Base-by-base conservation (phyloP, 2,113 vertebrate genomes). In the Callipepla squamata region DNA sequence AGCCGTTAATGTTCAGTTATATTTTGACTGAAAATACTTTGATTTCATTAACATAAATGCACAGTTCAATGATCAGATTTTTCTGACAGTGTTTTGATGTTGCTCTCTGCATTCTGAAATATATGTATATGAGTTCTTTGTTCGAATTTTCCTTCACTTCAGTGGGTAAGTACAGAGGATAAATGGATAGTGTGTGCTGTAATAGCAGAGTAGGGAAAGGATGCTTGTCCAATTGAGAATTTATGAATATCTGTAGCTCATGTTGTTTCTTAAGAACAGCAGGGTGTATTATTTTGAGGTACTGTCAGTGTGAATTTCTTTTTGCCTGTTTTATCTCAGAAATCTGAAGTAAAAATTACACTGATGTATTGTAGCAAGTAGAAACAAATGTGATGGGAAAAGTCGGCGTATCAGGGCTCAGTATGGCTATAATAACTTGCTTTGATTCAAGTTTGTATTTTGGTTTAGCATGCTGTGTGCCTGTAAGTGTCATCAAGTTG, bases 21-120 rank as follows among this genome's bases (percentile, higher is more conserved):
- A 55, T 88, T 94, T 73, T 87, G 73, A 67, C 50, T 72, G 25
- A 30, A 82, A 87, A 88, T 94, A 61, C 32, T 84, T 89, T n/a
- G 3, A 2, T 87, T 85, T 94, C 32, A 15, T 68, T 59, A 74
- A 38, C 13, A 4, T 84, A 32, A 85, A 36, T 1, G 4, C n/a
- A 53, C 88, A 78, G 61, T 67, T 82, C 36, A 90, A 7, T 48
- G 66, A 74, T 34, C 62, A 76, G 7, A 72, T 45, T 34, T 48
- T 92, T 68, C 76, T 57, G 50, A 77, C 42, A 83, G 50, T 32
- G 16, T 83, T 89, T 87, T 44, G 53, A 57, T 73, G 45, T 78
- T 80, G 58, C 28, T 70, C 4, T 84, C 58, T 83, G 79, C 55
- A 11, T 87, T 83, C 2, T 2, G 36, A 68, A 82, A n/a, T 84